Conservation (phyloP, 2,888 invertebrate species). For the Diaphora mendica region DNA sequence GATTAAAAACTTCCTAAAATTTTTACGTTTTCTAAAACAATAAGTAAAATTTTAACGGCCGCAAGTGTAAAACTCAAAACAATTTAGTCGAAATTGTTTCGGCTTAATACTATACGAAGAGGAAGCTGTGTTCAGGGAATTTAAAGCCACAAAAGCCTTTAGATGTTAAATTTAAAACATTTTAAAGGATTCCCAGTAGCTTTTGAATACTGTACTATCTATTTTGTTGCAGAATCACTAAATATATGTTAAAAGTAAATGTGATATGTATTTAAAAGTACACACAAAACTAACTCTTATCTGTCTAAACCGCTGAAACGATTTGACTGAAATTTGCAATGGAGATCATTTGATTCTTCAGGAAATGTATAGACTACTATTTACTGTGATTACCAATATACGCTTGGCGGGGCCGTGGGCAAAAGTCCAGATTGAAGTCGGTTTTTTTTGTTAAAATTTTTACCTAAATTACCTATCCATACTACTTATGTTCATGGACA, state of each 20-base stretch:
- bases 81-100: conserved; percentile 48
- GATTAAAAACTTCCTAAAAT: background rate
- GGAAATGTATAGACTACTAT: too few species aligned
- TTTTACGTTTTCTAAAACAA: background rate
- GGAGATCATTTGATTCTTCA: too few species aligned
- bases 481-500: too few species aligned
- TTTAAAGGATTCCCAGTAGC: conserved; percentile 16
- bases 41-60: conserved; percentile 15
- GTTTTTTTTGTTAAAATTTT: too few species aligned
- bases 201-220: background rate
- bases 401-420: too few species aligned
- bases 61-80: conserved; percentile 41
- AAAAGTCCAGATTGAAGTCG: too few species aligned
- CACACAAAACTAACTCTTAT: too few species aligned
- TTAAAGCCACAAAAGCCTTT: conserved; percentile 27
- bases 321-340: too few species aligned
- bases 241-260: background rate
- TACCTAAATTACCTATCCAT: too few species aligned
- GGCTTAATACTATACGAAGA: conserved; percentile 35
- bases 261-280: too few species aligned
- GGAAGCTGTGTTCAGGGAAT: conserved; percentile 24
- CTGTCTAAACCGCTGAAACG: too few species aligned
- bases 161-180: conserved; percentile 24
- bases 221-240: background rate
- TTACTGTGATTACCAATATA: too few species aligned